phyloP scores from a whole-genome alignment of 1,140 invertebrate species.

The Cydia amplana region DNA sequence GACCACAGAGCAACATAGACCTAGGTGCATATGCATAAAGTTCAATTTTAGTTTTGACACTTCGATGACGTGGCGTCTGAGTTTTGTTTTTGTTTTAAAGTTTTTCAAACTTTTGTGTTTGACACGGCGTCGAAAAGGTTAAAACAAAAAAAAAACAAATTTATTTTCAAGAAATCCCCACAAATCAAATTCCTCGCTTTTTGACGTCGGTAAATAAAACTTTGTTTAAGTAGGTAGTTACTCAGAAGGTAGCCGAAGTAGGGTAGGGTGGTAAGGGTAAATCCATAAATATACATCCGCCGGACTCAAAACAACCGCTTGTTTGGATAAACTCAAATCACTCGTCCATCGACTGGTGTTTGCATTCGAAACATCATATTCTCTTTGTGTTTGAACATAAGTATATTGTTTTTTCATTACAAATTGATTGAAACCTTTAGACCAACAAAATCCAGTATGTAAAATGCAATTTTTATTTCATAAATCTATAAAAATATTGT shows the following conservation, averaged over 20 bases:
- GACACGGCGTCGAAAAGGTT: too few relatives aligned
- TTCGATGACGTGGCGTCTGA: too few relatives aligned
- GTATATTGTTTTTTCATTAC: neutral
- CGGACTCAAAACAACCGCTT: neutral
- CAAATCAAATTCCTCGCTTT: too few relatives aligned
- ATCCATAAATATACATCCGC: neutral
- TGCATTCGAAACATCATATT: constrained; percentile 4
- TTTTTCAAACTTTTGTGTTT: too few relatives aligned
- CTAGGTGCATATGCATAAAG: too few relatives aligned
- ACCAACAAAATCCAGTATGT: neutral
- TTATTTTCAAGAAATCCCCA: too few relatives aligned
- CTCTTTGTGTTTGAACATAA: neutral
- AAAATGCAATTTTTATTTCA: neutral
- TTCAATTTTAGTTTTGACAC: too few relatives aligned
- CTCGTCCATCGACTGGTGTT: neutral
- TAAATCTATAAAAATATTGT: neutral
- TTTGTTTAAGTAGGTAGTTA: too few relatives aligned
- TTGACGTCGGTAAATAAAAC: too few relatives aligned
- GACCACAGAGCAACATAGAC: too few relatives aligned
- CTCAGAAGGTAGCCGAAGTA: neutral
- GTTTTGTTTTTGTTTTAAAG: too few relatives aligned
- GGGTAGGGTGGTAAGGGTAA: neutral
- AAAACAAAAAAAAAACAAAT: too few relatives aligned
- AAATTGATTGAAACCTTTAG: neutral
- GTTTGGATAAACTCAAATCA: constrained; percentile 15